Evolutionary conservation across 2,888 invertebrate species (phyloP).

Genomic region (Leucophora obtusa): DNA sequence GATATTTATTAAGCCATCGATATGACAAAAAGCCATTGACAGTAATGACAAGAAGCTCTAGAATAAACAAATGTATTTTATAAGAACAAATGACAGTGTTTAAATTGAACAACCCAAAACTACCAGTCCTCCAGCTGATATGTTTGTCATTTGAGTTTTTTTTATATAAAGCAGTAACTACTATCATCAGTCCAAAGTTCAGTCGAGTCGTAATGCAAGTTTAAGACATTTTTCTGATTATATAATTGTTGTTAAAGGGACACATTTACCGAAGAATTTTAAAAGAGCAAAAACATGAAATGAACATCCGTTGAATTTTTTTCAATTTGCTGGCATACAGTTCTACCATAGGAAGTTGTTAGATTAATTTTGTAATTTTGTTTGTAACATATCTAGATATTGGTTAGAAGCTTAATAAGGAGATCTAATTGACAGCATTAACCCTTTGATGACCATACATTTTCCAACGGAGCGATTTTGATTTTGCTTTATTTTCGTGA

Average conservation of each 20-base stretch:
- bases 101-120: slow-evolving; percentile 30
- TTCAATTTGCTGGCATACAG: too few species aligned
- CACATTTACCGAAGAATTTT: background rate
- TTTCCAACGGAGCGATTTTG: too few species aligned
- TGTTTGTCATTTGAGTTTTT: slow-evolving; percentile 6
- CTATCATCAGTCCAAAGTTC: slow-evolving; percentile 46
- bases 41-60: slow-evolving; percentile 64
- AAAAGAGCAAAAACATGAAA: slow-evolving; percentile 5
- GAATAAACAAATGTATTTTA: slow-evolving; percentile 63
- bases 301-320: slow-evolving; percentile 16
- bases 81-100: slow-evolving; percentile 60
- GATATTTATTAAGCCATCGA: slow-evolving; percentile 63
- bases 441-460: too few species aligned
- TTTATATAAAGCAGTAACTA: slow-evolving; percentile 30
- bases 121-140: slow-evolving; percentile 22
- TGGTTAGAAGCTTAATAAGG: too few species aligned
- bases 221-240: slow-evolving; percentile 27
- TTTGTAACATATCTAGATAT: too few species aligned
- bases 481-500: too few species aligned
- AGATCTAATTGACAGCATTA: too few species aligned
- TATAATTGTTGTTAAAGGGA: background rate
- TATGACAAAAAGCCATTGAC: slow-evolving; percentile 62
- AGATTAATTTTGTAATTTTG: too few species aligned
- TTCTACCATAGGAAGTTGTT: too few species aligned
- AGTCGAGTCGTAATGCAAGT: slow-evolving; percentile 55